phyloP scores from a whole-genome alignment of 2,888 invertebrate genomes.

The Sminthurinus aureus region DNA sequence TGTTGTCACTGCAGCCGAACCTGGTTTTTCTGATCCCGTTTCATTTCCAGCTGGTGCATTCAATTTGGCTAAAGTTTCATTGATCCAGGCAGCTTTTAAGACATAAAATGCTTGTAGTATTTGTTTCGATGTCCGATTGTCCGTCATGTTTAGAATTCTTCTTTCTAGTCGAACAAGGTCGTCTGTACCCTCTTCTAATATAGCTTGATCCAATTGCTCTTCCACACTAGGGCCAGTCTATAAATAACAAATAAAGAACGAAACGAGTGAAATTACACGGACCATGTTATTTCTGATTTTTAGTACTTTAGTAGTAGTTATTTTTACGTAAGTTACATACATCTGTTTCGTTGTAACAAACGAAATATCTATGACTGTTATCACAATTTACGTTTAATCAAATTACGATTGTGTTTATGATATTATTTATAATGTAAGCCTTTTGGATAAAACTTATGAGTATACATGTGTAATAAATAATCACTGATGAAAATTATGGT shows the following conservation, averaged over 20 bases:
- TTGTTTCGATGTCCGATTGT: not conserved
- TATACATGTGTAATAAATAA: not conserved
- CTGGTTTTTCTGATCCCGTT: not conserved
- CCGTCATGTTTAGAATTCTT: not conserved
- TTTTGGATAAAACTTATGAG: too few species aligned
- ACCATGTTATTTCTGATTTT: too few species aligned
- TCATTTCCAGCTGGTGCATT: not conserved
- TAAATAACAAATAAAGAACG: not conserved
- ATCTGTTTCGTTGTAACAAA: too few species aligned
- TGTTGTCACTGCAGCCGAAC: not conserved
- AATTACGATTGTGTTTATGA: too few species aligned
- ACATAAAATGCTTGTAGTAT: too few species aligned
- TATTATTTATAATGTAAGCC: not conserved
- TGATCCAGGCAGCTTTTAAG: too few species aligned
- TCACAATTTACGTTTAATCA: too few species aligned
- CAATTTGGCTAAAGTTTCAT: too few species aligned
- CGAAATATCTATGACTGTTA: too few species aligned
- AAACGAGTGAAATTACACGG: not conserved
- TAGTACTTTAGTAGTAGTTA: too few species aligned
- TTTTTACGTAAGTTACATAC: too few species aligned
- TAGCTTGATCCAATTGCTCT: not conserved
- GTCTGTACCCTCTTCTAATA: not conserved
- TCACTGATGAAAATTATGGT: not conserved
- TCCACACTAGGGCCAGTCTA: not conserved
- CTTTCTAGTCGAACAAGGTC: not conserved